Conservation (phyloP, 2,113 vertebrate species). For the Aramus guarauna region DNA sequence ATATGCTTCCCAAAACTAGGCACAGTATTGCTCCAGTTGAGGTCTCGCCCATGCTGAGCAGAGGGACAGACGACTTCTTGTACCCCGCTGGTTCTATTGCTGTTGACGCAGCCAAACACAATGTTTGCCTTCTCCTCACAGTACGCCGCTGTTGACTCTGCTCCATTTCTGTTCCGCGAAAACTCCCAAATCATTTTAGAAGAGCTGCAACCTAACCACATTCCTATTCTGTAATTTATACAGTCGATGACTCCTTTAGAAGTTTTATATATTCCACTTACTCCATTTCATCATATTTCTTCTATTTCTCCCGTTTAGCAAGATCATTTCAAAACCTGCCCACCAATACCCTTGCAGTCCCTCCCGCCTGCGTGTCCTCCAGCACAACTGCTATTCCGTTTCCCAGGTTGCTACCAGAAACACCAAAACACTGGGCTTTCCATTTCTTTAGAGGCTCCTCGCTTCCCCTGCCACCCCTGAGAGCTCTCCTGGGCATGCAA, state of each 20-base stretch:
- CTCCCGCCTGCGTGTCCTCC: background rate
- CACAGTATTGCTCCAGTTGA: background rate
- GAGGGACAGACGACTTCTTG: background rate
- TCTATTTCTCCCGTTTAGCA: background rate
- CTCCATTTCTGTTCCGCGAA: rapidly evolving
- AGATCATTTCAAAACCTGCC: background rate
- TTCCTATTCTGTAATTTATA: background rate
- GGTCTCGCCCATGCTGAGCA: background rate
- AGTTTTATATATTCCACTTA: background rate
- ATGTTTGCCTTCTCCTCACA: background rate
- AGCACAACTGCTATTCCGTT: background rate
- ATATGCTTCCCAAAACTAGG: background rate
- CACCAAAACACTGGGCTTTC: background rate
- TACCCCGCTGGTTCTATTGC: background rate
- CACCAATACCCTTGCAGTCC: background rate
- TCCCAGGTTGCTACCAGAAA: background rate
- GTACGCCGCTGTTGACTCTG: background rate
- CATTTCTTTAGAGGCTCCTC: background rate
- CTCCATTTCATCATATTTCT: background rate
- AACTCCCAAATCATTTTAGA: background rate
- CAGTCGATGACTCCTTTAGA: background rate
- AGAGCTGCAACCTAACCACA: background rate
- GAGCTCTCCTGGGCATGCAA: background rate
- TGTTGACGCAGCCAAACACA: background rate
- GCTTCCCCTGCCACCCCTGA: background rate